phyloP scores from a whole-genome alignment of 2,113 vertebrate genomes.

The Benitochromis conjunctus region DNA sequence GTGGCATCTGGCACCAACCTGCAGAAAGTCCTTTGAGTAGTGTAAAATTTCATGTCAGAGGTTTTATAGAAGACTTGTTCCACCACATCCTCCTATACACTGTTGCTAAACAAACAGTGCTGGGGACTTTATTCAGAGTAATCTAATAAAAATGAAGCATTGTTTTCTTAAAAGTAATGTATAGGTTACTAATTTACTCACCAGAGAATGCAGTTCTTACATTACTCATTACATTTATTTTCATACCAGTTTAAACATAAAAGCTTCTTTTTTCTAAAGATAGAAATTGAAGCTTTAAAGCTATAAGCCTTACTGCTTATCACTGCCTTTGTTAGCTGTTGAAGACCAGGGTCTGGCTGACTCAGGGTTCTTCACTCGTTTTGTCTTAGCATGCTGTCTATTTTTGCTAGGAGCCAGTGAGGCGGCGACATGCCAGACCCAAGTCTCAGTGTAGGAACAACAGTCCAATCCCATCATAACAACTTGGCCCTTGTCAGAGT shows the following conservation, averaged over 20 bases:
- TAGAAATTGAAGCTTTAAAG: not conserved
- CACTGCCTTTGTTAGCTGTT: not conserved
- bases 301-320: not conserved
- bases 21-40: not conserved
- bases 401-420: not conserved
- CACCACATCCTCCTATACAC: too few species aligned
- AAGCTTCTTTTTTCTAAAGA: not conserved
- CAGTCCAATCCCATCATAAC: not conserved
- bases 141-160: too few species aligned
- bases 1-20: not conserved
- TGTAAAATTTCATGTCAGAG: not conserved
- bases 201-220: not conserved
- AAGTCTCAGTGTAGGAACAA: not conserved
- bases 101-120: too few species aligned
- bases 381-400: not conserved
- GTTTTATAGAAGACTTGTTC: too few species aligned
- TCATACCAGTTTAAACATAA: not conserved
- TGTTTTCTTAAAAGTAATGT: not conserved
- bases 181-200: not conserved
- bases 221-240: not conserved
- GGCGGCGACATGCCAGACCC: not conserved
- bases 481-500: not conserved
- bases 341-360: not conserved
- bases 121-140: too few species aligned
- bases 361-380: not conserved